Base-by-base conservation (phyloP, 2,888 invertebrate species). In the Linnaemya tessellans region DNA sequence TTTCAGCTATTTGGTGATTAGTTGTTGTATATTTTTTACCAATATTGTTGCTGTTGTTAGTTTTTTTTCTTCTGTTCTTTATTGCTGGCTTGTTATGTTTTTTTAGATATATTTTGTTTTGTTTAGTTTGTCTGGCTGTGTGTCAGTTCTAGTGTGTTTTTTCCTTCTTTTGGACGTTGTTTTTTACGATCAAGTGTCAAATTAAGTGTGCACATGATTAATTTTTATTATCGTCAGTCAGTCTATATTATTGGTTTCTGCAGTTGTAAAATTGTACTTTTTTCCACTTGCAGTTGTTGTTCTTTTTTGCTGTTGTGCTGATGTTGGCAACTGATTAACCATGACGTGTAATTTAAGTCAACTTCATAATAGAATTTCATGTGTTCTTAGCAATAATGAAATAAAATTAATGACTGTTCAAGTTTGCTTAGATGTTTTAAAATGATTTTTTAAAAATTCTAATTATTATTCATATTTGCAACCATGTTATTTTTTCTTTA, bases 181-280 rank as follows among this genome's bases (percentile, higher is more conserved):
- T 70, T 65, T 85, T 86, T 86, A 81, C 64, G 73, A 80, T 80
- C 84, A 81, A 86, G 86, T 86, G 86, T 86, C 86, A 86, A 86
- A 86, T 86, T 86, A 84, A 86, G 86, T 86, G 86, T 84, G 78
- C 84, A 79, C 86, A 86, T 86, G 86, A 86, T 86, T 86, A 86
- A 86, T 86, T 86, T 86, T 86, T 86, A 84, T 84, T 86, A 79
- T 74, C 80, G 79, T 75, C 85, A 78, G 80, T 68, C 80, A 80
- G 67, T 81, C 78, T 64, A 64, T 74, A 62, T 75, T 70, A 78
- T 74, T 78, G 77, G 78, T 82, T 82, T 65, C 65, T 83, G 82
- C 77, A 71, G 71, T 83, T 83, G 65, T 78, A 83, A 78, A 83
- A 78, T 74, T 80, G 49, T 35, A 10, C 25, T 60, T 81, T 51